Base-by-base conservation (phyloP, 1,140 invertebrate genomes). In the Dendroctonus valens region DNA sequence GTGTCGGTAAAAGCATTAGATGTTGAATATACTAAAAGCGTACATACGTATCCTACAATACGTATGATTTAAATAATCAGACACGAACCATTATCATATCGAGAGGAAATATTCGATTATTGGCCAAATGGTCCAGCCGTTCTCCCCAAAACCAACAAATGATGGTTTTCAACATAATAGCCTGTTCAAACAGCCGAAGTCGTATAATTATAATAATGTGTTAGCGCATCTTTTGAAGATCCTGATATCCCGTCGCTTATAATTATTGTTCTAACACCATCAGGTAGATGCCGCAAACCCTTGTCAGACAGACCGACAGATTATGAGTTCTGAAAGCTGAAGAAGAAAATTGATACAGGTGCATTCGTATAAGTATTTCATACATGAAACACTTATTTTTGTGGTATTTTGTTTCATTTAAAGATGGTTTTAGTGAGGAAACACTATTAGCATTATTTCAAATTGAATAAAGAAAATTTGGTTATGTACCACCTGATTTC, bases 201-300 rank as follows among this genome's bases (percentile, higher is more conserved):
- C 57, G 65, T 67, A 67, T 67, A 67, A 67, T 67, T 67, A 67
- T 67, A 67, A 67, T 67, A 67, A 67, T 67, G 65, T 67, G 65
- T 67, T 67, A 58, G 57, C 65, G 65, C 65, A 67, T 67, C 65
- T 67, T 67, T 67, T 67, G 65, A 67, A 67, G 65, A 67, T 59
- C 49, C 57, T 52, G 50, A 58, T 59, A 60, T 67, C 65, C 65
- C 65, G 65, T 67, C 65, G 65, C 49, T 59, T 60, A 53, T 67
- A 67, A 67, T 67, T 67, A 67, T 60, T 67, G 65, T 67, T 67
- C 65, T 67, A 67, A 67, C 65, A 67, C 65, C 65, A 67, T 67
- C 65, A 67, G 65, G 65, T 67, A 66, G 64, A 40, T 66, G 41
- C 57, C 42, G 41, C 57, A 15, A 42, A 52, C 58, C 65, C 62